Evolutionary conservation across 2,888 invertebrate genomes (phyloP), one percentile per base, ranked within the genome.

Genomic region (Acronicta leporina): DNA sequence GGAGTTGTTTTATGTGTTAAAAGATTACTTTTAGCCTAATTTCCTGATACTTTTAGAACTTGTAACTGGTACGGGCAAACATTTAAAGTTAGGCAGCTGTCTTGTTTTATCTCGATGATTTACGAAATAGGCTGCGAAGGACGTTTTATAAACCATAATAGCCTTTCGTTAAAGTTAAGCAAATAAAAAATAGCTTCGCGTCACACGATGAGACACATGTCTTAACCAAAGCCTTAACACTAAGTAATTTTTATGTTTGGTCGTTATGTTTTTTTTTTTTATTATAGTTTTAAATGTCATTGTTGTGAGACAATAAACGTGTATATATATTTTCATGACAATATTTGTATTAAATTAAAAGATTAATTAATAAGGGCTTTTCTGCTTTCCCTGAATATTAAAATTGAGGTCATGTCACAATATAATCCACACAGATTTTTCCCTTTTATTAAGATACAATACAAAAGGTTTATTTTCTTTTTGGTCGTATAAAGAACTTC

Each of bases 1-100:
- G 77, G 80, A 73, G 74, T 80, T 77, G 58, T 43, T 73, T 62
- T 58, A 68, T 68, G 62, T 69, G 65, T 73, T 64, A 64, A 73
- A 68, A 70, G 61, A 63, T 59, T 50, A 49, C 49, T n/a, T 65
- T 64, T 58, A 72, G 41, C 74, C 72, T 79, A 68, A 71, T 79
- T 80, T 52, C 44, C 63, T 67, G 40, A 72, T 68, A 66, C 62
- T 63, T 50, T n/a, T 30, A 41, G 44, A 55, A 40, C 46, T 65
- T 60, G 76, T 76, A 62, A 74, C 76, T 76, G 76, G 74, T 73
- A 76, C 74, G 63, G 59, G 47, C 16, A 14, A 15, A 55, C 53
- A 42, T 57, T 67, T 42, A 54, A 33, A 10, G 47, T 53, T 46
- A 40, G 30, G 20, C 27, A 48, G 45, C 52, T 67, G 42, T 49